phyloP scores from a whole-genome alignment of 2,888 invertebrate genomes.

The Apocheima hispidaria region DNA sequence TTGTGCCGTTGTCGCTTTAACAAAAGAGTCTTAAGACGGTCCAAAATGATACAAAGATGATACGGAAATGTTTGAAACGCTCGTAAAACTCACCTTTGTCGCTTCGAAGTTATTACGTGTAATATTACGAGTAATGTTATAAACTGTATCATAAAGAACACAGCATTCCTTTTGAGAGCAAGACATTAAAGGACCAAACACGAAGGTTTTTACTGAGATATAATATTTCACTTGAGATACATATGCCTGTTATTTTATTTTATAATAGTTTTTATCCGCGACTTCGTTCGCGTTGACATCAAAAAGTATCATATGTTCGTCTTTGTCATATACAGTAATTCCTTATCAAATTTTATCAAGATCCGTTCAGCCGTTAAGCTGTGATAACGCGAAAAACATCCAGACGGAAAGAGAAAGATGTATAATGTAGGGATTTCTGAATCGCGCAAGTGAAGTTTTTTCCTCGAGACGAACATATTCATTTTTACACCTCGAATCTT shows the following conservation, averaged over 20 bases:
- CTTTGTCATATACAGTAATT: too few species aligned
- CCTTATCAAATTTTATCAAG: too few species aligned
- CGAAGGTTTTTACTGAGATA: slow-evolving; percentile 7
- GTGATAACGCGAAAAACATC: too few species aligned
- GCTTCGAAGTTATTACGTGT: slow-evolving; percentile 66
- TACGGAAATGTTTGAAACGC: slow-evolving; percentile 54
- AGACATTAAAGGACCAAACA: slow-evolving; percentile 11
- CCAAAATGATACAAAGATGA: slow-evolving; percentile 60
- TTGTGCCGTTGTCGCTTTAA: slow-evolving; percentile 56
- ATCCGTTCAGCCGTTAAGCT: too few species aligned
- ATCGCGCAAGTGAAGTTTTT: too few species aligned
- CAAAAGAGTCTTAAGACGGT: slow-evolving; percentile 42
- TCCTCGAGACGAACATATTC: too few species aligned
- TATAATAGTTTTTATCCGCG: too few species aligned
- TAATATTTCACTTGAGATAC: slow-evolving; percentile 6
- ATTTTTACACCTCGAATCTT: too few species aligned
- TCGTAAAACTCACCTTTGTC: slow-evolving; percentile 61
- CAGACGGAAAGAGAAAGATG: too few species aligned
- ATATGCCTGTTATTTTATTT: not conserved
- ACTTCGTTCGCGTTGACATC: too few species aligned
- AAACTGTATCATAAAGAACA: slow-evolving; percentile 38
- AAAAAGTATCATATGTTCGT: too few species aligned
- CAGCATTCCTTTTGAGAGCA: slow-evolving; percentile 34
- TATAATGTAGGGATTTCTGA: too few species aligned
- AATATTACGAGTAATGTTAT: slow-evolving; percentile 57